phyloP scores from a whole-genome alignment of 2,113 vertebrate genomes.

The Lamprotornis superbus region DNA sequence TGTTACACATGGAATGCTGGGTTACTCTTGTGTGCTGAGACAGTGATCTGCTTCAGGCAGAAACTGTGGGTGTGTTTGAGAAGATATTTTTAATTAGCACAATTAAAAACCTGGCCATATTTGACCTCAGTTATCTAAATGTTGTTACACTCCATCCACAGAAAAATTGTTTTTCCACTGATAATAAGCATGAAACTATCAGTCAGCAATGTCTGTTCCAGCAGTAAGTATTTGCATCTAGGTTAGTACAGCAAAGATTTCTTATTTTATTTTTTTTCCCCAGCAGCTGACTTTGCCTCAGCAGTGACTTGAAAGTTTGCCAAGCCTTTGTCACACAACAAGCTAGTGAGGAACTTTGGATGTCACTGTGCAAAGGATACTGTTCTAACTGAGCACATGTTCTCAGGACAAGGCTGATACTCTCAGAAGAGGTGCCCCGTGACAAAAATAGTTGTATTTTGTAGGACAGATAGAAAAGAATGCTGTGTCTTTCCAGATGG shows the following conservation, averaged over 20 bases:
- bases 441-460: constrained; percentile 38
- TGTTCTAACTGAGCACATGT: constrained; percentile 21
- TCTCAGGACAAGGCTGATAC: neutral
- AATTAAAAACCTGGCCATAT: neutral
- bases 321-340: neutral
- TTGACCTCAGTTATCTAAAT: neutral
- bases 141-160: neutral
- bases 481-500: neutral
- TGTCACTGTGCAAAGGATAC: neutral
- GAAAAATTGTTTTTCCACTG: neutral
- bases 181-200: neutral
- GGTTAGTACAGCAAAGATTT: neutral
- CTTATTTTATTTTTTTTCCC: neutral
- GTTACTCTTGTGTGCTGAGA: neutral
- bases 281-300: neutral
- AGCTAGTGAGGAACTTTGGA: neutral
- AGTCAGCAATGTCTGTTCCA: neutral
- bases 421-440: constrained; percentile 13
- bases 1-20: fast-evolving
- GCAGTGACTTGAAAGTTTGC: constrained; percentile 18
- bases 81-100: neutral
- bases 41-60: neutral
- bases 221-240: neutral
- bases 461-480: neutral
- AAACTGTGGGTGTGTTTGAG: neutral